Evolutionary conservation across 2,797 vertebrate genomes (phyloP), one percentile per base, ranked within the genome.

Genomic region (Tamandua tetradactyla): DNA sequence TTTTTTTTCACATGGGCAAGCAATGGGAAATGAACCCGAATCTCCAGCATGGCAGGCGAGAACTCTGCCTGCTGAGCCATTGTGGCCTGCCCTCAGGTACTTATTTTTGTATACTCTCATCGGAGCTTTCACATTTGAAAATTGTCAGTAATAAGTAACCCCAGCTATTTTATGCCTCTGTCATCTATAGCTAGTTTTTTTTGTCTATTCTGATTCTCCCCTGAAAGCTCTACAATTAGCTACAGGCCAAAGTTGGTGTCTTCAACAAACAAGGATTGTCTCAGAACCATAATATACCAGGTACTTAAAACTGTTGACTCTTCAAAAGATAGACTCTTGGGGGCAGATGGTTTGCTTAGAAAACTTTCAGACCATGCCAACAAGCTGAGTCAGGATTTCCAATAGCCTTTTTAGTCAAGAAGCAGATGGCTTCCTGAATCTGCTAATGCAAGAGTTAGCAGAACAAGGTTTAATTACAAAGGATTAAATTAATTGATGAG

Each of bases 251-350:
- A 55, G 66, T 82, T 75, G 44, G 1, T 42, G 10, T 80, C 74
- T 61, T 72, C 55, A 72, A 4, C 22, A 66, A 89, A 25, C 18
- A 23, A 42, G 30, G 37, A 13, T 83, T 17, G 40, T 30, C 22
- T 37, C 17, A 20, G 59, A 20, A 47, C 13, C 23, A 0, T 18
- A 2, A 10, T 44, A 8, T 62, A 42, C 42, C 76, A 55, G n/a
- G 40, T 64, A 40, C 44, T 84, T 87, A 25, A 47, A 62, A 87
- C 32, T 85, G n/a, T 81, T 76, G 75, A 61, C n/a, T 82, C n/a
- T 83, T 87, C 85, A 85, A 90, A 86, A 61, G 93, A 47, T 40
- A 83, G 72, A 18, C 37, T 75, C 42, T 37, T 80, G 32, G 42
- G 80, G 64, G 44, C 47, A 76, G 49, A 92, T 47, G 40, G 17